phyloP scores from a whole-genome alignment of 2,797 vertebrate genomes.

The Erpetoichthys calabaricus region DNA sequence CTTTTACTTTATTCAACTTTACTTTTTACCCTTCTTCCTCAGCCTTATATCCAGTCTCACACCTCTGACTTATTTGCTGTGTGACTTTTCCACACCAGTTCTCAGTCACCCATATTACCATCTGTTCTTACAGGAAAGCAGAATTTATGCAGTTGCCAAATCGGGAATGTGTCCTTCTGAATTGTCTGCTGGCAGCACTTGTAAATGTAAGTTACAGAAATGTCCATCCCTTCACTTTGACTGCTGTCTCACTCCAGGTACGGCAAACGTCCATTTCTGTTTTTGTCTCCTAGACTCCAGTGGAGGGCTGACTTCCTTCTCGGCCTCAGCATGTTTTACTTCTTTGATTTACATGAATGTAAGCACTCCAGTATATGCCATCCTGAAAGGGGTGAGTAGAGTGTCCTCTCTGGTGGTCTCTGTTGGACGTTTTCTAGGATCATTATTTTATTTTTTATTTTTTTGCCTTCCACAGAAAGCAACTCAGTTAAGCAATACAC shows the following conservation, averaged over 20 bases:
- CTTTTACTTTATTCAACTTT: too few relatives aligned
- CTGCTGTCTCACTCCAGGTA: background rate
- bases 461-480: slow-evolving; percentile 63
- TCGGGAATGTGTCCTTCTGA: slow-evolving; percentile 89
- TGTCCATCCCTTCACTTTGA: background rate
- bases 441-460: background rate
- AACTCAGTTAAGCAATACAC: slow-evolving; percentile 75
- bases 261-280: slow-evolving; percentile 8
- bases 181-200: slow-evolving; percentile 34
- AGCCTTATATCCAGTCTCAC: too few relatives aligned
- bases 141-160: slow-evolving; percentile 93
- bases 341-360: slow-evolving; percentile 85
- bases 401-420: background rate
- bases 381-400: slow-evolving; percentile 76
- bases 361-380: slow-evolving; percentile 79
- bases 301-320: slow-evolving; percentile 52
- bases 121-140: slow-evolving; percentile 64
- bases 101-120: too few relatives aligned
- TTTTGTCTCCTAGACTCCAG: slow-evolving; percentile 48
- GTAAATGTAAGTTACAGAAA: background rate
- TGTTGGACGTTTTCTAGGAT: background rate
- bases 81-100: too few relatives aligned
- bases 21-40: too few relatives aligned
- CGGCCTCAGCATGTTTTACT: slow-evolving; percentile 73
- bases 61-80: too few relatives aligned